Evolutionary conservation across 2,797 vertebrate genomes (phyloP), one percentile per base, ranked within the genome.

Genomic region (Masticophis lateralis): DNA sequence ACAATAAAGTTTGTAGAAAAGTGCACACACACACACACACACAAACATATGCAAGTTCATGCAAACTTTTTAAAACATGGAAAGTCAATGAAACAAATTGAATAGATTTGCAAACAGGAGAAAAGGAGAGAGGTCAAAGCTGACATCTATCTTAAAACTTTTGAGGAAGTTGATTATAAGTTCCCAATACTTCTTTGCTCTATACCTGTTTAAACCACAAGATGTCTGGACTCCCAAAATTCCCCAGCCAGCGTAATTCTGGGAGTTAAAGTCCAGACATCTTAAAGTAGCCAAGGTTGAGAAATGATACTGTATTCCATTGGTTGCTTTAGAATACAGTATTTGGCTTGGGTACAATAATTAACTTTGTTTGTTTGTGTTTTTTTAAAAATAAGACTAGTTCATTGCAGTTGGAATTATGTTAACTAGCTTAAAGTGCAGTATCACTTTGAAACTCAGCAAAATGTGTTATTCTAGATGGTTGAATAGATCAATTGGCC

Each of bases 391-490:
- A 90, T 18, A 27, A 47, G 12, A 16, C 11, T 74, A 27, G 53
- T 53, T 25, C 37, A 74, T 2, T 57, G 37, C 63, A 20, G 51
- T 5, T 90, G 20, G 14, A 59, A 59, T 74, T 53, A 10, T 7
- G 32, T 53, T 69, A 86, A 27, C 5, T 16, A 61, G n/a, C 43
- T 86, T 18, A 91, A 90, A 37, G 14, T 43, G 91, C 93, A 87
- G 92, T 91, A 90, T 47, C 74, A 47, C 90, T 5, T n/a, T 86
- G 92, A 74, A 92, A 87, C 60, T 92, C 88, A 89, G 57, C 69
- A 22, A 79, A 94, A 56, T 37, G 59, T 88, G 18, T 56, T 92
- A 90, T 89, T 95, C 27, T 66, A 90, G 79, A 90, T 55, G 86
- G 87, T 18, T 79, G 60, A 95, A 92, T 4, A 87, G 91, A 69